Percentiles rank a stretch among this genome's conserved stretches.
Conservation (phyloP, 2,797 vertebrate genomes). For the Zalophus californianus region DNA sequence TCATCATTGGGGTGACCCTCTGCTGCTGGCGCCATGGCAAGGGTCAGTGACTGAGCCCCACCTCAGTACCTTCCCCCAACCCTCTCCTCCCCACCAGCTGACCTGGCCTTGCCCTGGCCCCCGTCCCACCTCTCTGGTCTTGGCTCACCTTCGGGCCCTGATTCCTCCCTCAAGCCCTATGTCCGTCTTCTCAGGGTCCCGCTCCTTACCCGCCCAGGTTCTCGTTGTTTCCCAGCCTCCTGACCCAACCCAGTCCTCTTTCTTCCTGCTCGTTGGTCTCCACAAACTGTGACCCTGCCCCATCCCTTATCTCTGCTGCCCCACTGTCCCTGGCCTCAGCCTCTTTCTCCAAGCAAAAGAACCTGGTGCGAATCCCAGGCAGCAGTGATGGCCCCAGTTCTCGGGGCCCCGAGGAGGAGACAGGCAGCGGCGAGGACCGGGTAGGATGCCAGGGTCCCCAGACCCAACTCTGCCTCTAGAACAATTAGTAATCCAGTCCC, state of each 20-base stretch:
- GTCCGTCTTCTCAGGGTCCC: not conserved
- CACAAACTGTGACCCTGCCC: not conserved
- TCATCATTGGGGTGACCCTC: conserved; percentile 91
- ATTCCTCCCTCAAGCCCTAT: not conserved
- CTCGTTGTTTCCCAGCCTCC: not conserved
- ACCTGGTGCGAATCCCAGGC: conserved; percentile 93
- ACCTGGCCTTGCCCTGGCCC: not conserved
- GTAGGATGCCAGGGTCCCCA: conserved; percentile 52
- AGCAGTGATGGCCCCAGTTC: conserved; percentile 92
- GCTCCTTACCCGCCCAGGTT: not conserved
- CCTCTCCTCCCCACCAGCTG: not conserved
- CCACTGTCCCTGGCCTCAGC: conserved; percentile 86
- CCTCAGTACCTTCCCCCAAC: rapidly evolving
- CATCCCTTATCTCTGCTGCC: not conserved
- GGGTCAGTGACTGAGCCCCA: conserved; percentile 74
- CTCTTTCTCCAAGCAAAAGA: conserved; percentile 93
- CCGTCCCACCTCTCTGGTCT: not conserved
- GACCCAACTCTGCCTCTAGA: conserved; percentile 87
- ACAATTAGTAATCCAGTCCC: not conserved
- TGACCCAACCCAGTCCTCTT: not conserved
- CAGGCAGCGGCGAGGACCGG: conserved; percentile 49
- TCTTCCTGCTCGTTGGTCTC: not conserved
- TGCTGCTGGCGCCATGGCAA: conserved; percentile 93
- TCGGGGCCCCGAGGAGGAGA: conserved; percentile 89
- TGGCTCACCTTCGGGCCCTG: not conserved